Conservation (phyloP, 2,113 vertebrate genomes). For the Lonchura striata region DNA sequence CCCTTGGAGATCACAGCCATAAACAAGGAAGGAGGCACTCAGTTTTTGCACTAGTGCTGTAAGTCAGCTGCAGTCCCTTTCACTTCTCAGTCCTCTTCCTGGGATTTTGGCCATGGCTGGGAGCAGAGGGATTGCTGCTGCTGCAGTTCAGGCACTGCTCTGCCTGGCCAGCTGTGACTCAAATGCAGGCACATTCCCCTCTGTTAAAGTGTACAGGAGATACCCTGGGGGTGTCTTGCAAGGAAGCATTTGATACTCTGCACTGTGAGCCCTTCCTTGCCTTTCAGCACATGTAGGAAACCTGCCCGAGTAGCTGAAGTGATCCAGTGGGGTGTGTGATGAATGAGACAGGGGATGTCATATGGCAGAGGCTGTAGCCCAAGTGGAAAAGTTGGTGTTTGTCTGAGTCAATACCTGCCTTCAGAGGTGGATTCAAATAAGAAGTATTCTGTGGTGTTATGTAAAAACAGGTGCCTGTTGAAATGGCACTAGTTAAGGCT, state of each 20-base stretch:
- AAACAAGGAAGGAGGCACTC: not conserved
- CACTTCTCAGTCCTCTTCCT: not conserved
- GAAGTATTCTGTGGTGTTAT: not conserved
- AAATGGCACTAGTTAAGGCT: not conserved
- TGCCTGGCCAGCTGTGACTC: not conserved
- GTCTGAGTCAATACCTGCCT: not conserved
- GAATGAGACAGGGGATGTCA: not conserved
- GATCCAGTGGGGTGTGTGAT: not conserved
- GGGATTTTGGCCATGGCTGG: not conserved
- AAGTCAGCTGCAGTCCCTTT: not conserved
- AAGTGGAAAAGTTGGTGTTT: not conserved
- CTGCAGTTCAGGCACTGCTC: not conserved
- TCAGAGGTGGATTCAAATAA: not conserved
- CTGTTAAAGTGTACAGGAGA: not conserved
- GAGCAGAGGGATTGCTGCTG: not conserved
- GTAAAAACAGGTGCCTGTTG: not conserved
- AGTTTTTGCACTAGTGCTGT: not conserved
- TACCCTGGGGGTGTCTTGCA: not conserved
- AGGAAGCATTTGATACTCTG: not conserved
- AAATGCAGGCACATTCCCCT: not conserved
- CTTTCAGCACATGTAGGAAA: rapidly evolving
- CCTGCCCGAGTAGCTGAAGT: not conserved
- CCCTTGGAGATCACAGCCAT: not conserved
- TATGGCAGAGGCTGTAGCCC: not conserved
- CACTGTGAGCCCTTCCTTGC: not conserved